Evolutionary conservation across 1,140 invertebrate genomes (phyloP).

Genomic region (Caenorhabditis inopinata): DNA sequence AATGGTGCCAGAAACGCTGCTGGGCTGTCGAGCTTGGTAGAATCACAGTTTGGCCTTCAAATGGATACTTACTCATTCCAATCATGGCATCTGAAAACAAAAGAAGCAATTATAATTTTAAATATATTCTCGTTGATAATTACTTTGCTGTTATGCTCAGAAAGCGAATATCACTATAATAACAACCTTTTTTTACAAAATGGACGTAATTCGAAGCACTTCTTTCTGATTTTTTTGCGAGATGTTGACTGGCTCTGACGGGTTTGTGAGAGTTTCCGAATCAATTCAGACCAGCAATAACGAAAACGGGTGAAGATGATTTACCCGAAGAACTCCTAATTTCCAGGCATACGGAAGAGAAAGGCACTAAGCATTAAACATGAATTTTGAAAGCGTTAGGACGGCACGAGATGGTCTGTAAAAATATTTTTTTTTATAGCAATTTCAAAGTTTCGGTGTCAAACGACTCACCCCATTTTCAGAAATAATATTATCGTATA

Average conservation of each 20-base stretch:
- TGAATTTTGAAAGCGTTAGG: too few species aligned
- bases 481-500: too few species aligned
- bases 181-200: constrained; percentile 66
- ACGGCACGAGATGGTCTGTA: too few species aligned
- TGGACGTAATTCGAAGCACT: constrained; percentile 65
- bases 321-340: too few species aligned
- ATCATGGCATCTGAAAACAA: constrained; percentile 68
- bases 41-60: constrained; percentile 70
- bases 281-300: constrained; percentile 66
- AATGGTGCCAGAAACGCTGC: constrained; percentile 67
- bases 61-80: constrained; percentile 69
- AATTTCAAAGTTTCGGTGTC: too few species aligned
- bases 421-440: too few species aligned
- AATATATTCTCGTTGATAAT: too few species aligned
- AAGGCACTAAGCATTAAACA: too few species aligned
- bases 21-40: constrained; percentile 68
- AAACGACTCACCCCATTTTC: too few species aligned
- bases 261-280: constrained; percentile 66
- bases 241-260: constrained; percentile 61
- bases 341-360: constrained; percentile 65
- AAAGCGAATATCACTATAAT: constrained; percentile 58
- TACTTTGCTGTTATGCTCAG: constrained; percentile 58
- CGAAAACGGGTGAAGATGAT: constrained; percentile 61
- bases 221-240: constrained; percentile 62
- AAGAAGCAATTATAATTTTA: too few species aligned